Evolutionary conservation across 2,888 invertebrate genomes (phyloP).

Genomic region (Lochmaea capreae): DNA sequence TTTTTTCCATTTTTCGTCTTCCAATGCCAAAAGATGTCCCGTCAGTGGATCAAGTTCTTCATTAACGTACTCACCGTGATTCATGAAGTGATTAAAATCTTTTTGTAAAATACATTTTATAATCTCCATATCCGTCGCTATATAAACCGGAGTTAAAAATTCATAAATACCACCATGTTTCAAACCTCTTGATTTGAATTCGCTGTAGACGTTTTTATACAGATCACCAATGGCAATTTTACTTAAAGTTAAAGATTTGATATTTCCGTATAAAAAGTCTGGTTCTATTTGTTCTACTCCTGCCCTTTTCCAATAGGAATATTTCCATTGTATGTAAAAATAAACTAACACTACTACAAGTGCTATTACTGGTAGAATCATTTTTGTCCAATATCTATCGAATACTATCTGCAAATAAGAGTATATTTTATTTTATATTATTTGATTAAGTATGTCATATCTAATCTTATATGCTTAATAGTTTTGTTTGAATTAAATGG

Average conservation of each 20-base stretch:
- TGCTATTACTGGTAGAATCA: neutral
- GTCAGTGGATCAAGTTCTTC: conserved; percentile 57
- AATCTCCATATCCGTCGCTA: conserved; percentile 58
- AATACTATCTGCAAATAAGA: neutral
- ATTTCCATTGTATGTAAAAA: conserved; percentile 46
- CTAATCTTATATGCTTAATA: neutral
- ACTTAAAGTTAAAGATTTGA: conserved; percentile 16
- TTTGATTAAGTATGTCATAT: neutral
- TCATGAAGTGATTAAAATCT: conserved; percentile 60
- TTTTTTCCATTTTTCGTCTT: conserved; percentile 69
- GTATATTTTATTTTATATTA: neutral
- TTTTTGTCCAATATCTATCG: neutral
- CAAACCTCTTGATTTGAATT: conserved; percentile 45
- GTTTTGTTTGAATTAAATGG: too few relatives aligned
- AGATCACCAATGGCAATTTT: conserved; percentile 22
- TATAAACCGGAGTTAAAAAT: conserved; percentile 52
- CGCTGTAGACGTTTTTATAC: conserved; percentile 35
- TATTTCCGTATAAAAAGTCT: conserved; percentile 38
- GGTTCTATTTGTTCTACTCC: conserved; percentile 47
- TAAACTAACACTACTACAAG: conserved; percentile 21
- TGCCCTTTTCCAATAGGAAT: conserved; percentile 54
- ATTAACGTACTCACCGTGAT: conserved; percentile 57
- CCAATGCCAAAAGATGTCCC: conserved; percentile 54
- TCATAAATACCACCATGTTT: conserved; percentile 52
- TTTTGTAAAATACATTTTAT: conserved; percentile 58